Base-by-base conservation (phyloP, 2,888 invertebrate genomes). In the Cryptops parisi region DNA sequence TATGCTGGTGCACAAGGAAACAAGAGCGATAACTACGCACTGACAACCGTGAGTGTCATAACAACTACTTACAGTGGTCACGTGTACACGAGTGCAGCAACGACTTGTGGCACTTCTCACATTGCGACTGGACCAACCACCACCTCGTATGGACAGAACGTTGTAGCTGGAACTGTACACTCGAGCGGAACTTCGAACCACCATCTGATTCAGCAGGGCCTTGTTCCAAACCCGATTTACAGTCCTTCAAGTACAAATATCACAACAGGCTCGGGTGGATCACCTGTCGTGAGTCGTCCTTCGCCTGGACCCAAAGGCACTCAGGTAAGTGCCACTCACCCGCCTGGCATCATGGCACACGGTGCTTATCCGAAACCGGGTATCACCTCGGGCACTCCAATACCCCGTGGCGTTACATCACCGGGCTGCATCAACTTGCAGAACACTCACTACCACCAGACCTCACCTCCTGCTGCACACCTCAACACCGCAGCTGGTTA, bases 361-460 rank as follows among this genome's bases (percentile, higher is more conserved):
- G 15, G 6, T 33, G 33, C 33, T 9, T 83, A 83, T 65, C 81
- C 81, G 47, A 83, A 58, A 22, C 73, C 76, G 40, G 77, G 77
- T 17, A 76, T 77, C 53, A 74, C 74, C 57, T 70, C 76, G 40
- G 76, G 76, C 4, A 75, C 75, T 33, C 77, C 77, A 21, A 71
- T 41, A 5, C 12, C 43, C 5, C 12, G 43, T 12, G n/a, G 15
- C 4, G 5, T 33, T 12, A 24, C 27, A 3, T 27, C 47, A 3
- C 5, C 17, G 3, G 27, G 26, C 3, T 15, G 9, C 5, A 3
- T n/a, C 17, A 12, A 21, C 19, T 12, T 4, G 9, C 9, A 12
- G 4, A 9, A 9, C 19, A 21, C 12, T 33, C 23, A 12, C 23
- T n/a, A n/a, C n/a, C 6, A 25, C 22, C 22, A 6, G 17, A 15